Conservation (phyloP, 2,797 vertebrate genomes). For the Potorous gilbertii region DNA sequence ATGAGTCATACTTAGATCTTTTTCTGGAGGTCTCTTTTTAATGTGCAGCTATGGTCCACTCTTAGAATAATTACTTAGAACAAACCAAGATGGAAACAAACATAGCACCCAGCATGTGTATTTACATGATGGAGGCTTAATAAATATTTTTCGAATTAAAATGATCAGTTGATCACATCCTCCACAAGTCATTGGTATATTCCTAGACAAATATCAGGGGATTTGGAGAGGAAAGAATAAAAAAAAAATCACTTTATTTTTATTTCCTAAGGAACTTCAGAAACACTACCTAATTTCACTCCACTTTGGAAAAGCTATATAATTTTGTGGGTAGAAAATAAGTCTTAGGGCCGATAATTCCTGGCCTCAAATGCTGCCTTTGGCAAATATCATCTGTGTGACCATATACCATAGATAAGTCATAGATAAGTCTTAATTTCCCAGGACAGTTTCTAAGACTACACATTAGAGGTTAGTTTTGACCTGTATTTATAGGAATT, state of each 20-base stretch:
- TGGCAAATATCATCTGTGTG: background rate
- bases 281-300: background rate
- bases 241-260: background rate
- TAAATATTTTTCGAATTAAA: background rate
- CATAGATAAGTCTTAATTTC: background rate
- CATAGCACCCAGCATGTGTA: slow-evolving; percentile 21
- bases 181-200: background rate
- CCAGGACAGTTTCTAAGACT: background rate
- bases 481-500: background rate
- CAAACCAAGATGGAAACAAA: background rate
- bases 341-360: background rate
- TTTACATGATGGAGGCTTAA: background rate
- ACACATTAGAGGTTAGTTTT: background rate
- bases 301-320: background rate
- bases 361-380: background rate
- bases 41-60: background rate
- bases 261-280: slow-evolving; percentile 1
- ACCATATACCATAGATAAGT: background rate
- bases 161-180: background rate
- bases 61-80: background rate
- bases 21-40: background rate
- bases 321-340: too few species aligned
- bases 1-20: background rate
- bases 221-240: background rate
- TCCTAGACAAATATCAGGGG: background rate